Base-by-base conservation (phyloP, 2,797 vertebrate species). In the Argentina silus region DNA sequence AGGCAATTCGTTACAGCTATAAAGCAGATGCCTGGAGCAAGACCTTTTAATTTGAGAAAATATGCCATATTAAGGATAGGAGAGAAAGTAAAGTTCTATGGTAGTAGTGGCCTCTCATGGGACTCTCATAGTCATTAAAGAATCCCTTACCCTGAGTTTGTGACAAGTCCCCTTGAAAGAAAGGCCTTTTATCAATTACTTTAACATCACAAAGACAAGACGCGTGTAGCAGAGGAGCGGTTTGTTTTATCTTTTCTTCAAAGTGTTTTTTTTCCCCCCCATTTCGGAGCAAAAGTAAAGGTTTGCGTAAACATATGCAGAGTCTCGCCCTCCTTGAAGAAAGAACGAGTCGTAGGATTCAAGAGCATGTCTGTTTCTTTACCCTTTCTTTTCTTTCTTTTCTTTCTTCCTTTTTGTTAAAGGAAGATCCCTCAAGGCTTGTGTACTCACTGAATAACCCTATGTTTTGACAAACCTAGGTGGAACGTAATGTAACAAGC, bases 381-480 rank as follows among this genome's bases (percentile, higher is more conserved):
- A 86, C 94, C 75, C 45, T 43, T 75, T 93, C 91, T 86, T 57
- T 27, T 43, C 59, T n/a, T 47, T 50, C 69, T 82, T 81, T 72
- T 81, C 67, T 80, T 82, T 82, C 73, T 85, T 78, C 69, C n/a
- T 65, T 53, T 56, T 60, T 74, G 81, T 88, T 82, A 87, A 83
- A 89, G 90, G 92, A 91, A 90, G 86, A 79, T 89, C 91, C 95
- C 96, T 94, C 88, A 89, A 90, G 95, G 96, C 95, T 92, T 95
- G 90, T 90, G 91, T 94, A 93, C 85, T 82, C 86, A 87, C 88
- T 83, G 86, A 95, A 92, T 93, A 94, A 95, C 95, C 94, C 93
- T 81, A 86, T 92, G 93, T 96, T 95, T 95, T 94, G 93, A 96
- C 94, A 95, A 95, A 95, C 94, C 95, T 93, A 96, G 93, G 95